Evolutionary conservation across 2,797 vertebrate genomes (phyloP), one percentile per base, ranked within the genome.

Genomic region (Alectoris magna): DNA sequence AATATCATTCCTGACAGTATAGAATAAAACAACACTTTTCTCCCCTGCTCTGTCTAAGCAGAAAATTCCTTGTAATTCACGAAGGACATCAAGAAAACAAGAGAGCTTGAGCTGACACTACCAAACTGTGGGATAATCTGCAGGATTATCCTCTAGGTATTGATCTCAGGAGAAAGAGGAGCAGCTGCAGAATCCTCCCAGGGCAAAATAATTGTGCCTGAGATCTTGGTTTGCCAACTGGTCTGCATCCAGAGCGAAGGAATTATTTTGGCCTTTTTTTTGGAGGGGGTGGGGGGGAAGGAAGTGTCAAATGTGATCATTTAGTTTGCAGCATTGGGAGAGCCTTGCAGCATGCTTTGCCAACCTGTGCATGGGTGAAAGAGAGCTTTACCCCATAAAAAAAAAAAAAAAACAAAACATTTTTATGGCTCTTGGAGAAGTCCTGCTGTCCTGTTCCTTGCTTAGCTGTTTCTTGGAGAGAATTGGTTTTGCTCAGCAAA

Each of bases 171-270:
- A 49, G 90, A 90, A 93, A 92, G 91, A 94, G 90, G 78, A 94
- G 86, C 91, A 96, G 96, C 90, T 95, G 90, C 90, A 88, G 94
- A 82, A 90, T 91, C 84, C 95, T 96, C 86, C 91, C 68, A 79
- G 78, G 91, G 90, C 69, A 87, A 76, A 94, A 94, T 90, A 87
- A 96, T 88, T 90, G 90, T 55, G 88, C 84, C 81, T 93, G 86
- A 80, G 84, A 83, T 56, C 75, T 90, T 94, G 93, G 93, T 90
- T 96, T 93, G 86, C 90, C 78, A 87, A 85, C 81, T 90, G 91
- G 90, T 91, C 86, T 94, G 88, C 91, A 87, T 79, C 94, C 81
- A 82, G 77, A 95, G 72, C 78, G 74, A 83, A 93, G 91, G 88
- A 95, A 94, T 95, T 83, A 80, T 87, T 94, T 74, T 85, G 86